Conservation (phyloP, 1,140 invertebrate genomes). For the Rhopalosiphum padi region DNA sequence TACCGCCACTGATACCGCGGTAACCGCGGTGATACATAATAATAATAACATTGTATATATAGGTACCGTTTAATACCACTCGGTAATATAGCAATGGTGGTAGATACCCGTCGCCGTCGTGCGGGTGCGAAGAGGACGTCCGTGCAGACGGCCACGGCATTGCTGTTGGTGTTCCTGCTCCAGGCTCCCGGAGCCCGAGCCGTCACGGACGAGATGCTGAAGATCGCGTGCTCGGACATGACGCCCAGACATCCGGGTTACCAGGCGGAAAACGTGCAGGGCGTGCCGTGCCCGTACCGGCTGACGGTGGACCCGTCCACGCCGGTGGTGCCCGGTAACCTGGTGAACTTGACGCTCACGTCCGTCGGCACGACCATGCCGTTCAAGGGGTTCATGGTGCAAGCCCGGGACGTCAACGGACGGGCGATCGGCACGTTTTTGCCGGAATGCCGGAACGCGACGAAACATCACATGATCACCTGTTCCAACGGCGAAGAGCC, state of each 20-base stretch:
- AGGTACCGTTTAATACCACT: neutral
- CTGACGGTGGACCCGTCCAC: neutral
- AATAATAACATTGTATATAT: neutral
- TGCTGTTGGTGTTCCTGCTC: neutral
- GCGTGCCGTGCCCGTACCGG: neutral
- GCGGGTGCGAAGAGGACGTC: neutral
- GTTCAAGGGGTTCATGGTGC: slow-evolving; percentile 46
- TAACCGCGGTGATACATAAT: neutral
- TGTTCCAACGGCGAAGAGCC: neutral
- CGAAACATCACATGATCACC: slow-evolving; percentile 18
- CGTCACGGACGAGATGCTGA: neutral
- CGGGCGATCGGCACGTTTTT: neutral
- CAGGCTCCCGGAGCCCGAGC: neutral
- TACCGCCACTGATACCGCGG: neutral
- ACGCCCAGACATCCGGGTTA: slow-evolving; percentile 9
- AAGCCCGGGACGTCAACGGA: neutral
- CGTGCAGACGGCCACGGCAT: neutral
- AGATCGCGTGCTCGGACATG: slow-evolving; percentile 43
- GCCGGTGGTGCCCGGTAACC: neutral
- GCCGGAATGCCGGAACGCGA: neutral
- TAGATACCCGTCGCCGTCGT: too few species aligned
- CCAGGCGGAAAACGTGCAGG: neutral
- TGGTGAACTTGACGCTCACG: neutral
- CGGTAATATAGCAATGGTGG: neutral
- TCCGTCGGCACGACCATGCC: neutral